Evolutionary conservation across 2,113 vertebrate genomes (phyloP).

Genomic region (Theristicus caerulescens): DNA sequence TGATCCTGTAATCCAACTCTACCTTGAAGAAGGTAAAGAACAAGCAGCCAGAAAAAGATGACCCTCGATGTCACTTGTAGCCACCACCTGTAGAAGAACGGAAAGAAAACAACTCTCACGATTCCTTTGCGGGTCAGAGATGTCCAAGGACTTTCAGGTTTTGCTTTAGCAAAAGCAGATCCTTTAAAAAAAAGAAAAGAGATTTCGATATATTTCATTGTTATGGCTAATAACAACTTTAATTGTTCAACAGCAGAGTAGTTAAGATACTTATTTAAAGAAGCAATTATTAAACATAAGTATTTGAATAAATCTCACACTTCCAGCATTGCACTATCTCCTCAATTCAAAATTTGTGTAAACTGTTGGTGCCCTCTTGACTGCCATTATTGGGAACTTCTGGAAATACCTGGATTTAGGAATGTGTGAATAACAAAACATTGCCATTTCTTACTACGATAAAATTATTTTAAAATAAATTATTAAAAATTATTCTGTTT

Average conservation of each 20-base stretch:
- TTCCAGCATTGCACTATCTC: not conserved
- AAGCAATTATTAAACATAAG: not conserved
- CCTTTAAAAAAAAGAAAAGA: conserved; percentile 73
- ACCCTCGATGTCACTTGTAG: conserved; percentile 95
- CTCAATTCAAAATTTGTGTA: not conserved
- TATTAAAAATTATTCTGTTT: not conserved
- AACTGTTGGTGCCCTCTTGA: not conserved
- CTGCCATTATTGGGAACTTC: not conserved
- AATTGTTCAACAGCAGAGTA: not conserved
- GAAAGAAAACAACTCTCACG: conserved; percentile 96
- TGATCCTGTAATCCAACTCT: conserved; percentile 27
- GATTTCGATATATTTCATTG: not conserved
- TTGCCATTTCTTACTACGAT: not conserved
- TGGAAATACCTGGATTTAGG: not conserved
- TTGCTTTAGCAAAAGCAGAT: conserved; percentile 98
- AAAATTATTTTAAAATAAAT: not conserved
- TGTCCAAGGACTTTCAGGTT: conserved; percentile 98
- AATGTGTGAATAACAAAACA: not conserved
- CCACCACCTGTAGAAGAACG: conserved; percentile 98
- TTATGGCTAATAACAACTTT: not conserved
- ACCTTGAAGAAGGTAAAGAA: conserved; percentile 97
- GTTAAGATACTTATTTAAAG: not conserved
- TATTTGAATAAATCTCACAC: not conserved
- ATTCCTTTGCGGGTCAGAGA: conserved; percentile 97
- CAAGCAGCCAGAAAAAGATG: conserved; percentile 92